These are phyloP conservation scores for Tromatobia lineatoria DNA, from an alignment of 2,888 invertebrate genomes.

Conservation along the genomic window DNA sequence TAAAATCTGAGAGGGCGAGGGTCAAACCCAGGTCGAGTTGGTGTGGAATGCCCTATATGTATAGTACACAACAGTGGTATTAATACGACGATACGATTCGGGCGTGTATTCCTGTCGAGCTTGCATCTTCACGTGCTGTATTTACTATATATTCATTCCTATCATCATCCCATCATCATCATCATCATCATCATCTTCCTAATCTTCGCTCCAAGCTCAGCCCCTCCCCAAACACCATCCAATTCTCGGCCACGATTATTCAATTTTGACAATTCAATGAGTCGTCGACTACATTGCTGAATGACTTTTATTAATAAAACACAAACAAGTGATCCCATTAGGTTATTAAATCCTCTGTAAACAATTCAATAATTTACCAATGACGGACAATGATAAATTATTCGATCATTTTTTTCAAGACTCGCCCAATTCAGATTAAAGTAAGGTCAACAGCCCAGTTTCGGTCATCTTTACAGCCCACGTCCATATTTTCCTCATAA, in stretches of 20 bases:
- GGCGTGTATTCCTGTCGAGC: conserved; percentile 70
- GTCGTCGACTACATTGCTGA: conserved; percentile 32
- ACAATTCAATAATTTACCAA: conserved; percentile 26
- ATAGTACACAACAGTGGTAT: conserved; percentile 41
- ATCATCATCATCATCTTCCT: conserved; percentile 23
- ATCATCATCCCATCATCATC: conserved; percentile 57
- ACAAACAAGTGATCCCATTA: conserved; percentile 16
- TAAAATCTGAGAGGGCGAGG: too few relatives aligned
- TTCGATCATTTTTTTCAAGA: not conserved
- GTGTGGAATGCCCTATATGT: too few relatives aligned
- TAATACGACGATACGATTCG: conserved; percentile 54
- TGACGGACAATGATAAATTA: not conserved
- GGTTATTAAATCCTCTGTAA: conserved; percentile 1
- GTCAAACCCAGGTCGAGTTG: too few relatives aligned
- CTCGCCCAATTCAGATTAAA: not conserved
- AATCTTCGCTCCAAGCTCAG: conserved; percentile 49
- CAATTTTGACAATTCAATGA: conserved; percentile 62
- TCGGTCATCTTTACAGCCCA: too few relatives aligned
- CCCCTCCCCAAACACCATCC: conserved; percentile 33
- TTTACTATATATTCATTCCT: conserved; percentile 50
- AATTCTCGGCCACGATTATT: conserved; percentile 63
- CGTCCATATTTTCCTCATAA: too few relatives aligned
- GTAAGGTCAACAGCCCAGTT: too few relatives aligned
- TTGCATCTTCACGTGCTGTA: conserved; percentile 63
- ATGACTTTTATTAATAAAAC: conserved; percentile 32